These are phyloP conservation scores for Drosophila hamatofila DNA, from an alignment of 2,888 invertebrate genomes.

Conservation along the genomic window DNA sequence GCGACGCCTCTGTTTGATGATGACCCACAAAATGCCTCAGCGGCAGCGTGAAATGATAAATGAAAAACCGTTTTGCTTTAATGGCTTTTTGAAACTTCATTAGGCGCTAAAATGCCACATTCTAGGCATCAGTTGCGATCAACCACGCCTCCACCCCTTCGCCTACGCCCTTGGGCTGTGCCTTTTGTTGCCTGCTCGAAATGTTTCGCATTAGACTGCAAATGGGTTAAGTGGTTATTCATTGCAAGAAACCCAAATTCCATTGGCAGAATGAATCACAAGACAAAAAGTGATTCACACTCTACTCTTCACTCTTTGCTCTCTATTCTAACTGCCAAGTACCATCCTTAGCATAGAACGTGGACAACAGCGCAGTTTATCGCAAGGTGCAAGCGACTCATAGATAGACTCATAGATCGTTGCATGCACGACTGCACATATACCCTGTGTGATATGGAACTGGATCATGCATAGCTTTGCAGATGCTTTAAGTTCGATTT, in stretches of 20 bases:
- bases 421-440: not conserved
- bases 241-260: constrained; percentile 54
- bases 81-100: constrained; percentile 75
- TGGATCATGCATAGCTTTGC: not conserved
- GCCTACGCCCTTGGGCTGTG: constrained; percentile 17
- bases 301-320: constrained; percentile 11
- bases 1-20: constrained; percentile 40
- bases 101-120: constrained; percentile 39
- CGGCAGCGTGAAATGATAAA: constrained; percentile 31
- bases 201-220: constrained; percentile 74
- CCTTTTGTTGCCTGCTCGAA: constrained; percentile 25
- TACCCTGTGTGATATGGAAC: not conserved
- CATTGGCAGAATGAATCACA: constrained; percentile 57
- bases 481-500: no score
- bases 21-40: constrained; percentile 62
- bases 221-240: constrained; percentile 79
- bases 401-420: constrained; percentile 19
- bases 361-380: constrained; percentile 13
- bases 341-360: not conserved
- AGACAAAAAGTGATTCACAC: constrained; percentile 23
- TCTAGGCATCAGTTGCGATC: constrained; percentile 26
- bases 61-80: constrained; percentile 66
- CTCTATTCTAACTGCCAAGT: constrained; percentile 6
- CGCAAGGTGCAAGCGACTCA: constrained; percentile 26
- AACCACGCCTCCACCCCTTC: constrained; percentile 1